Evolutionary conservation across 2,888 invertebrate genomes (phyloP), one percentile per base, ranked within the genome.

Genomic region (Pogonocherus hispidulus): DNA sequence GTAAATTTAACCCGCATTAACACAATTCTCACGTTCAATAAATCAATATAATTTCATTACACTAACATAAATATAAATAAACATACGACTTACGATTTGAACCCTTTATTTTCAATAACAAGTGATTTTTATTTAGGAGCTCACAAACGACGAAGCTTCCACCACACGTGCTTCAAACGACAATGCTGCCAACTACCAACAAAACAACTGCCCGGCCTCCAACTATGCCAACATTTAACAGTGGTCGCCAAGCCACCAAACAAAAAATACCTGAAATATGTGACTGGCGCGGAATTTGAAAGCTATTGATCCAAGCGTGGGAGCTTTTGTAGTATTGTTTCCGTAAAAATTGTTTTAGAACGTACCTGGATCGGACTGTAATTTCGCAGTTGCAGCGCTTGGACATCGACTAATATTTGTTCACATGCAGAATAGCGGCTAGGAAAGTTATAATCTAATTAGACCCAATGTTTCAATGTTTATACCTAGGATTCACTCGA

Each of bases 91-190:
- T 62, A 62, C 60, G 20, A 37, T 51, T 49, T 62, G 60, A 62
- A 62, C 60, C 60, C 60, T 35, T 51, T 22, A 35, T 37, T 20
- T 51, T 51, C 22, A 37, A 37, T 16, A 37, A 62, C 37, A 37
- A 62, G 46, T 51, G 11, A 51, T 51, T 62, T 41, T 49, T 51
- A 62, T 62, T 62, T 51, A 51, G 41, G 60, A 62, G 60, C 60
- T 49, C 47, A 56, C 54, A 20, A 74, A 77, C 71, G 78, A 77
- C 76, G 79, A 80, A 71, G 77, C 80, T 77, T 76, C 77, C 73
- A 73, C 78, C 78, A 78, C 82, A 82, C 81, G 82, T 83, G 83
- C 82, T 82, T 82, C 82, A 82, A 76, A 73, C 80, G 71, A 79
- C 82, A 83, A 81, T 73, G 81, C 79, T 81, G 76, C 82, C 83